Percentiles rank a stretch among this genome's conserved stretches.
Conservation (phyloP, 2,888 invertebrate species). For the Ceriagrion tenellum region DNA sequence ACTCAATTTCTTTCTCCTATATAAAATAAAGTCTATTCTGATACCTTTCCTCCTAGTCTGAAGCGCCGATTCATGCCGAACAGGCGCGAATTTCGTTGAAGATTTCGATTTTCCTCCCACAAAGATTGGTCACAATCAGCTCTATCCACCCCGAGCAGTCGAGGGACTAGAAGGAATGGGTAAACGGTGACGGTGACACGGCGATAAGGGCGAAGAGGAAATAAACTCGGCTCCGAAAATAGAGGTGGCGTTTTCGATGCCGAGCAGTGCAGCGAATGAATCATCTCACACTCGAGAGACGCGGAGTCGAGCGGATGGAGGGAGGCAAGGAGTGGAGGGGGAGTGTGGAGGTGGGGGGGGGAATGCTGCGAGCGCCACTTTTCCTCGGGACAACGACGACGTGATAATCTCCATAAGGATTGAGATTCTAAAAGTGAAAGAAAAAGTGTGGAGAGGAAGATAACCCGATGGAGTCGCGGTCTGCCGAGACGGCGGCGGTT, state of each 20-base stretch:
- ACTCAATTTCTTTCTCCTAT: no score
- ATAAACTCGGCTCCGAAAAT: conserved; percentile 32
- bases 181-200: background rate
- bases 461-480: background rate
- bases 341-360: background rate
- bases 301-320: background rate
- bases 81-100: no score
- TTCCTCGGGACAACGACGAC: no score
- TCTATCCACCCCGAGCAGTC: background rate
- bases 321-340: background rate
- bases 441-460: background rate
- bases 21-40: no score
- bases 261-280: background rate
- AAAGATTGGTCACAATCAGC: background rate
- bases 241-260: background rate
- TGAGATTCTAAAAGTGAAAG: background rate
- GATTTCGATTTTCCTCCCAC: no score
- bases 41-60: no score
- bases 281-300: background rate
- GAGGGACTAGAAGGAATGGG: background rate
- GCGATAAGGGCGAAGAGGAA: conserved; percentile 29
- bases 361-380: background rate
- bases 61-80: no score
- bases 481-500: background rate
- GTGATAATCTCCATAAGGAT: background rate